Evolutionary conservation across 2,113 vertebrate species (phyloP).

Genomic region (Sinocyclocheilus anophthalmus): DNA sequence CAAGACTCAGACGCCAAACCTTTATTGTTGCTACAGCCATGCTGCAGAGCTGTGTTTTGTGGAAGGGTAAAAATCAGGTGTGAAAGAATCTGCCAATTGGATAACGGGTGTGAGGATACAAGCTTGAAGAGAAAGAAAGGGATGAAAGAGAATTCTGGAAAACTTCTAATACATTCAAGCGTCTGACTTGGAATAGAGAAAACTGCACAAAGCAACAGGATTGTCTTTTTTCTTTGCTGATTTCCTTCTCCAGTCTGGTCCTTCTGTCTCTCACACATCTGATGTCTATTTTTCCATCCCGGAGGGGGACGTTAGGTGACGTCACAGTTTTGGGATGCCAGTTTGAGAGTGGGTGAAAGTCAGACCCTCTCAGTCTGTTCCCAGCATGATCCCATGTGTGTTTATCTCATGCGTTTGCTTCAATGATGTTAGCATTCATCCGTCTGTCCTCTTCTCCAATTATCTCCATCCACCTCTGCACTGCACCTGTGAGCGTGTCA

Average conservation of each 20-base stretch:
- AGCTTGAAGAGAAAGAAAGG: not conserved
- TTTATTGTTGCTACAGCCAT: not conserved
- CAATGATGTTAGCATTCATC: not conserved
- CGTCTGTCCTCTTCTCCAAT: conserved; percentile 15
- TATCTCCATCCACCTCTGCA: conserved; percentile 5
- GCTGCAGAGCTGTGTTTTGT: conserved; percentile 23
- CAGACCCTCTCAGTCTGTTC: conserved; percentile 23
- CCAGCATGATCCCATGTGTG: not conserved
- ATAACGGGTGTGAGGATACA: conserved; percentile 11
- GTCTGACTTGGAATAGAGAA: not conserved
- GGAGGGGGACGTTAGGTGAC: conserved; percentile 35
- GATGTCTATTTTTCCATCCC: conserved; percentile 39
- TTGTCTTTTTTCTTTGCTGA: conserved; percentile 15
- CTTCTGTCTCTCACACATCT: conserved; percentile 34
- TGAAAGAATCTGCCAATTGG: conserved; percentile 23
- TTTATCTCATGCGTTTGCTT: conserved; percentile 27
- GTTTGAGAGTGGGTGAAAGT: conserved; percentile 32
- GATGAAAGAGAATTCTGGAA: conserved; percentile 6
- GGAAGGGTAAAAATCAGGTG: not conserved
- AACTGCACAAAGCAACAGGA: conserved; percentile 59
- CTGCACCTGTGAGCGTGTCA: conserved; percentile 25
- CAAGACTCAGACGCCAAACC: conserved; percentile 11
- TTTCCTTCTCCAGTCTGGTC: not conserved
- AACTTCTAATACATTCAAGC: not conserved
- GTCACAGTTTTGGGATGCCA: conserved; percentile 49